These are phyloP conservation scores for Acanthosepion esculentum DNA, from an alignment of 2,888 invertebrate species.

Conservation along the genomic window DNA sequence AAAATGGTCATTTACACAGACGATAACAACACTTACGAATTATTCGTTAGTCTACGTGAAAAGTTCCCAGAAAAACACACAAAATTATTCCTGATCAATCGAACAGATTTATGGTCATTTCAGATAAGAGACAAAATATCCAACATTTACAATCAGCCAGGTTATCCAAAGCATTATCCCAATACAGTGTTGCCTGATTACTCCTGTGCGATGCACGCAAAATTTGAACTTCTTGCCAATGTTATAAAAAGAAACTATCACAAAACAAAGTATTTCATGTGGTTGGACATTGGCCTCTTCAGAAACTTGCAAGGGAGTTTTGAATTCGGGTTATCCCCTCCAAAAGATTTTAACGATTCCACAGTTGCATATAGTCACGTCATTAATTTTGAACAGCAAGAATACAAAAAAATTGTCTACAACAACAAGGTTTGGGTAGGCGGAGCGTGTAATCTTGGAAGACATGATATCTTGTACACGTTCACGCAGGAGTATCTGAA, in stretches of 20 bases:
- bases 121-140: conserved; percentile 57
- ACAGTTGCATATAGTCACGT: conserved; percentile 57
- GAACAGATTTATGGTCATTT: conserved; percentile 63
- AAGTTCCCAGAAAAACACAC: conserved; percentile 57
- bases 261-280: conserved; percentile 64
- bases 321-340: conserved; percentile 55
- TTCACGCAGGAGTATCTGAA: conserved; percentile 55
- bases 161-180: conserved; percentile 65
- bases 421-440: conserved; percentile 64
- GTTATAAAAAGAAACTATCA: conserved; percentile 60
- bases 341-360: conserved; percentile 56
- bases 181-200: conserved; percentile 69
- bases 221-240: conserved; percentile 67
- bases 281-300: conserved; percentile 71
- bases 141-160: conserved; percentile 59
- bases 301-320: conserved; percentile 57
- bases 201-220: conserved; percentile 70
- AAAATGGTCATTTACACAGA: conserved; percentile 65
- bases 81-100: conserved; percentile 55
- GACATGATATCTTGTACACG: conserved; percentile 58
- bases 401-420: conserved; percentile 57
- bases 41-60: conserved; percentile 57
- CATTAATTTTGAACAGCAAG: conserved; percentile 46
- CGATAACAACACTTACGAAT: conserved; percentile 53
- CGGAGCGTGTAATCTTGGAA: conserved; percentile 67